Conservation (phyloP, 2,888 invertebrate species). For the Sericinus montela region DNA sequence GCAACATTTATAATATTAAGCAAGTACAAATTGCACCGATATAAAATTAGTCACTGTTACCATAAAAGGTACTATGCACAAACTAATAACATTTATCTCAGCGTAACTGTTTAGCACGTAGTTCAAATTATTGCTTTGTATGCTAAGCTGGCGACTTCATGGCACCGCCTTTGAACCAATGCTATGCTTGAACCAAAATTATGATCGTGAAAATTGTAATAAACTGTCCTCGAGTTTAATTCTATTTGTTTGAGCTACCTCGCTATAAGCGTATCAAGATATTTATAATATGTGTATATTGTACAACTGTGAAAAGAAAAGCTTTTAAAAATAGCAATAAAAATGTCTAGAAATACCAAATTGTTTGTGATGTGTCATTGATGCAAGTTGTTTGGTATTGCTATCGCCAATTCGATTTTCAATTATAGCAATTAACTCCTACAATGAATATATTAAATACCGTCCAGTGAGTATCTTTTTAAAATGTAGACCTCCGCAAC, state of each 20-base stretch:
- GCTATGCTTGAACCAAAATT: conserved; percentile 4
- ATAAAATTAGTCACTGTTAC: conserved; percentile 1
- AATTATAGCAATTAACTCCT: too few species aligned
- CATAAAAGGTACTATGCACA: conserved; percentile 3
- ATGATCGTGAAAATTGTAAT: not conserved
- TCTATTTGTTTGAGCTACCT: not conserved
- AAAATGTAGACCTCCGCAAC: too few species aligned
- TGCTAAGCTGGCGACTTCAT: conserved; percentile 26
- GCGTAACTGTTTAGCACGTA: conserved; percentile 19
- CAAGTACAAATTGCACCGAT: conserved; percentile 2
- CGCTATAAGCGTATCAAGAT: too few species aligned
- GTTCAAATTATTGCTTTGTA: conserved; percentile 32
- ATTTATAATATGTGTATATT: too few species aligned
- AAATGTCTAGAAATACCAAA: too few species aligned
- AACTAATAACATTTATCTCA: conserved; percentile 4
- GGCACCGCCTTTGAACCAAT: conserved; percentile 40
- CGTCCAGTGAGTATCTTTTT: too few species aligned
- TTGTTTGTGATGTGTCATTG: too few species aligned
- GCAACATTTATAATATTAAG: not conserved
- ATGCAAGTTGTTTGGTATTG: too few species aligned
- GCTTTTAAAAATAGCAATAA: too few species aligned
- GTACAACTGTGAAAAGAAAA: too few species aligned
- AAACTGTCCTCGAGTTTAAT: conserved; percentile 1
- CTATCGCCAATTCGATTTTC: too few species aligned
- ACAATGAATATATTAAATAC: too few species aligned